A percentile compares a stretch with the other conserved stretches of the same genome.
phyloP scores from a whole-genome alignment of 1,140 invertebrate species.

The Centruroides vittatus region DNA sequence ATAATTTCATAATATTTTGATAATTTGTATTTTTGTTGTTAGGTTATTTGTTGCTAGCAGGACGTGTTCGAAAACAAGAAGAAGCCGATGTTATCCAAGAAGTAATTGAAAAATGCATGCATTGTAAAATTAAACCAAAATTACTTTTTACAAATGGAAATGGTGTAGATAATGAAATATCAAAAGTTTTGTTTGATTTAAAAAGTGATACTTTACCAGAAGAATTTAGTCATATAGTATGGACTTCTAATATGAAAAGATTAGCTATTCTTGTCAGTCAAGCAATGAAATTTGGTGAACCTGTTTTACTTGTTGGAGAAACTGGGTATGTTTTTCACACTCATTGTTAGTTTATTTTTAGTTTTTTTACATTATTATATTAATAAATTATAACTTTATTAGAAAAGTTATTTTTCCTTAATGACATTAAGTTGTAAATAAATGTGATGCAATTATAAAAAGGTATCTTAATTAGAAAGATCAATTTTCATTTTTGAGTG shows the following conservation, averaged over 20 bases:
- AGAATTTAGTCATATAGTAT: slow-evolving; percentile 68
- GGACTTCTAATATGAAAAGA: slow-evolving; percentile 81
- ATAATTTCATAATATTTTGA: too few relatives aligned
- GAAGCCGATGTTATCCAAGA: slow-evolving; percentile 49
- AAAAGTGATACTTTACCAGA: slow-evolving; percentile 18
- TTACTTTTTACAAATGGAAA: slow-evolving; percentile 50
- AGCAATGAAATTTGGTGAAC: slow-evolving; percentile 81
- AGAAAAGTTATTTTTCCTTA: too few relatives aligned
- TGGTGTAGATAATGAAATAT: slow-evolving; percentile 3
- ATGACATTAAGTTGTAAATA: too few relatives aligned
- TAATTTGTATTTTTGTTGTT: slow-evolving; percentile 1
- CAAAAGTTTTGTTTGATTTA: too few relatives aligned
- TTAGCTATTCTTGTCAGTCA: slow-evolving; percentile 80
- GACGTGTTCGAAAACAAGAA: slow-evolving; percentile 72
- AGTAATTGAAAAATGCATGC: slow-evolving; percentile 73
- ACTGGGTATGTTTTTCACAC: slow-evolving; percentile 45
- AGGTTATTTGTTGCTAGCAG: slow-evolving; percentile 81
- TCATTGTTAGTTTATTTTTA: too few relatives aligned
- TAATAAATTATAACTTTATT: too few relatives aligned
- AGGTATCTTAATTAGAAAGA: too few relatives aligned
- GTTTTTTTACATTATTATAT: too few relatives aligned
- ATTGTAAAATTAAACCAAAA: slow-evolving; percentile 52
- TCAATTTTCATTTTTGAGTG: too few relatives aligned
- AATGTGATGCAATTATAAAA: too few relatives aligned
- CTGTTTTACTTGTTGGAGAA: slow-evolving; percentile 89